Base-by-base conservation (phyloP, 2,113 vertebrate genomes). In the Megaceryle torquata region DNA sequence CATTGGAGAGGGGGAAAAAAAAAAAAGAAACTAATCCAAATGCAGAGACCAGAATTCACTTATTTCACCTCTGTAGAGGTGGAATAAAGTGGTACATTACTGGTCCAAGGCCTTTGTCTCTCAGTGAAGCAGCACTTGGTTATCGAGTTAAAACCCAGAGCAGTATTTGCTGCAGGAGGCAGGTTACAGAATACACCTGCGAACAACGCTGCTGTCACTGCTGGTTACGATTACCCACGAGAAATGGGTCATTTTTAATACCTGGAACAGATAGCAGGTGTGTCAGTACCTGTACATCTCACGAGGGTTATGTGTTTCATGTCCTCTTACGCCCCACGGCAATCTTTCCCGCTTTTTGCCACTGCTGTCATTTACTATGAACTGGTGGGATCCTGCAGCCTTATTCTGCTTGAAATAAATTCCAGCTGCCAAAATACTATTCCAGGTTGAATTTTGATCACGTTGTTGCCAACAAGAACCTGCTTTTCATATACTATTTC, bases 231-330 rank as follows among this genome's bases (percentile, higher is more conserved):
- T 76, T 76, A 67, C 33, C 29, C 46, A 48, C 46, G 25, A 77
- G 80, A 94, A 91, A 60, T 6, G 37, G 46, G 53, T 64, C 21
- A 72, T 65, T 95, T 96, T 95, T 63, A 82, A 69, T 83, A 86
- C 37, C 44, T 91, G 50, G 53, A 85, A 71, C 2, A n/a, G 89
- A 71, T 6, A 88, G 35, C 61, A 77, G 44, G 26, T 50, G 41
- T 86, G 89, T 76, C 95, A 95, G 61, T 67, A 78, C 53, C 57
- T 72, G 44, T 48, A 86, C 46, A 61, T 70, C 61, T 89, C 60
- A 31, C 53, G 65, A 77, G 9, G 13, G 4, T 20, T 20, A 7
- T 5, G 41, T 71, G 46, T 44, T 86, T 86, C 75, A 46, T 54
- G 59, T 65, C 16, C 39, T 60, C 74, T 72, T 76, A 72, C 13